A percentile compares a stretch with the other conserved stretches of the same genome.
Conservation (phyloP, 30 jellyfish, hydroid and myxozoan genomes). For the Clytia hemisphaerica region DNA sequence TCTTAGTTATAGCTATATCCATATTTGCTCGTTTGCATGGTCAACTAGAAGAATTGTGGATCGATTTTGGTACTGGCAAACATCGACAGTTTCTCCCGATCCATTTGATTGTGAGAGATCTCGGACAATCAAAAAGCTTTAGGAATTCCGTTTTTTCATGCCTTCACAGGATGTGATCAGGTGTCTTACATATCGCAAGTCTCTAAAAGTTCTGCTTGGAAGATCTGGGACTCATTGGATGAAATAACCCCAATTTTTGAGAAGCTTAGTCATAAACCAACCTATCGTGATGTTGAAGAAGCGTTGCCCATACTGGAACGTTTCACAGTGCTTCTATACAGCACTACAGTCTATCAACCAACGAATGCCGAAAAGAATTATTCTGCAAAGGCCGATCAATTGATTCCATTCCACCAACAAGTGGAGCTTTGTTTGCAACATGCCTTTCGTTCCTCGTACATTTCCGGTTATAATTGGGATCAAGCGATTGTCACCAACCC, state of each 20-base stretch:
- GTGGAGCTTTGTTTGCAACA: not conserved
- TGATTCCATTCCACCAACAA: not conserved
- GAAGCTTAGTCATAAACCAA: not conserved
- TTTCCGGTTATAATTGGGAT: too few species aligned
- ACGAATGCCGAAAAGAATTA: constrained; percentile 2
- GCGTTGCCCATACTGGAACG: not conserved
- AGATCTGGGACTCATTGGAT: not conserved
- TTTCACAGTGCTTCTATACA: not conserved
- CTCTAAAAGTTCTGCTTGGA: constrained; percentile 4
- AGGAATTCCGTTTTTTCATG: not conserved
- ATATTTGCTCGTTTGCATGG: too few species aligned
- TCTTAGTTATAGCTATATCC: too few species aligned
- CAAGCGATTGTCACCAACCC: not conserved
- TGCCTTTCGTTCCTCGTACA: too few species aligned
- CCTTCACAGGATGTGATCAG: constrained; percentile 8
- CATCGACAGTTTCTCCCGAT: not conserved
- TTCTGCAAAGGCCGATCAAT: not conserved
- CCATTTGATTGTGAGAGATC: not conserved
- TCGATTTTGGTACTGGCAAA: not conserved
- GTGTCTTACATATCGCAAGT: not conserved
- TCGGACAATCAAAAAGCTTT: not conserved
- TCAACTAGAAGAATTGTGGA: constrained; percentile 3
- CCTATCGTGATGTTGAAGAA: not conserved
- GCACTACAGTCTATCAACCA: not conserved
- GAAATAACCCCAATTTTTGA: not conserved